A percentile compares a stretch with the other conserved stretches of the same genome.
These are phyloP conservation scores for Aphelenchoides fujianensis DNA, from an alignment of 1,140 invertebrate genomes.

Conservation along the genomic window DNA sequence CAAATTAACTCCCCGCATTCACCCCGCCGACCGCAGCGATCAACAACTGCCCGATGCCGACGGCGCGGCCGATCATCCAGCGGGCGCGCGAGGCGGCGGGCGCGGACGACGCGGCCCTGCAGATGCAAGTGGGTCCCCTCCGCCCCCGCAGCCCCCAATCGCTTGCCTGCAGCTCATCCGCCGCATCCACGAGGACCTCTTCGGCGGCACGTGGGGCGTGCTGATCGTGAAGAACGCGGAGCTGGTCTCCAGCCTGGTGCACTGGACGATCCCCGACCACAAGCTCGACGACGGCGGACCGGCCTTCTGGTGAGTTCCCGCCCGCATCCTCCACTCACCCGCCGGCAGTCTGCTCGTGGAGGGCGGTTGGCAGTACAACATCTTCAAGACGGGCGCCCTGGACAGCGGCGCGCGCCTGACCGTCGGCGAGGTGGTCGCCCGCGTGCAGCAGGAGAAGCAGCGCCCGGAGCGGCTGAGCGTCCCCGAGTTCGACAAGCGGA, in stretches of 20 bases:
- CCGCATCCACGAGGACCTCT: constrained; percentile 59
- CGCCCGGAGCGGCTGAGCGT: constrained; percentile 20
- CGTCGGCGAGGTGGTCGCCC: constrained; percentile 52
- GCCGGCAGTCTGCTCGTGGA: constrained; percentile 47
- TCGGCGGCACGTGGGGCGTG: constrained; percentile 60
- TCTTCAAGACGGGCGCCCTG: constrained; percentile 56
- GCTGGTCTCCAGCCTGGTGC: constrained; percentile 51
- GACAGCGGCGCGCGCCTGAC: constrained; percentile 53
- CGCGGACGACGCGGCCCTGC: constrained; percentile 39
- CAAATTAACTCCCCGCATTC: too few relatives aligned
- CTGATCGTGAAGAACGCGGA: constrained; percentile 49
- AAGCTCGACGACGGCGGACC: constrained; percentile 53
- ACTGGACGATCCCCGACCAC: constrained; percentile 61
- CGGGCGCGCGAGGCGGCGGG: constrained; percentile 32
- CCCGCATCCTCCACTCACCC: too few relatives aligned
- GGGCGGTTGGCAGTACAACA: constrained; percentile 60
- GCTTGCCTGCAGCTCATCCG: constrained; percentile 50
- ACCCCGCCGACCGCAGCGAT: constrained; percentile 11
- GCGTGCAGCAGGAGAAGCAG: constrained; percentile 28
- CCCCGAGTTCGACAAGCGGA: constrained; percentile 29
- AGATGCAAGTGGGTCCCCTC: constrained; percentile 36
- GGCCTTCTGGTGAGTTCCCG: too few relatives aligned
- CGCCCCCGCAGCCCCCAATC: background rate
- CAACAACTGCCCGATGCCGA: constrained; percentile 39
- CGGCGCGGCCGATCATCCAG: constrained; percentile 37